Percentiles rank a stretch among this genome's conserved stretches.
These are phyloP conservation scores for Cryptoprocta ferox DNA, from an alignment of 2,797 vertebrate species.

Conservation along the genomic window DNA sequence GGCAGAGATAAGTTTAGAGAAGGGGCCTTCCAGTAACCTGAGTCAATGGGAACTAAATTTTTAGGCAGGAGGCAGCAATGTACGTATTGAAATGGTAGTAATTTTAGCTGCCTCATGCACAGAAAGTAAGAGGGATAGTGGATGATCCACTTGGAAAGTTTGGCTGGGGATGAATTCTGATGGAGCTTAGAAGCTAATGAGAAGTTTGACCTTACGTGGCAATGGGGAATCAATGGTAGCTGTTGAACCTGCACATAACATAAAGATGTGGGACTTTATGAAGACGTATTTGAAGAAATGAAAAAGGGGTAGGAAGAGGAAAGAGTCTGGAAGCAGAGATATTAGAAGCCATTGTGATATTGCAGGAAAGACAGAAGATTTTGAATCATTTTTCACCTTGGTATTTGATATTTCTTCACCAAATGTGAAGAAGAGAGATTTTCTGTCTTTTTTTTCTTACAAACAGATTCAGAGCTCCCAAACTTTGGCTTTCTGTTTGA, in stretches of 20 bases:
- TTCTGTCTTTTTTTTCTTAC: neutral
- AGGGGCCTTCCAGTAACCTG: neutral
- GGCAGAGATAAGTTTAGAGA: neutral
- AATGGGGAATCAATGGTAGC: neutral
- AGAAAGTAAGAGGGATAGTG: neutral
- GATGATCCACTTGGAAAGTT: neutral
- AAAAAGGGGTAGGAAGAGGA: neutral
- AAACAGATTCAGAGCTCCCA: neutral
- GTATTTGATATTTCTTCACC: neutral
- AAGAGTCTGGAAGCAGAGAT: neutral
- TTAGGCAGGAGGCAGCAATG: neutral
- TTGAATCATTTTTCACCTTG: neutral
- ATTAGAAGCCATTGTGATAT: neutral
- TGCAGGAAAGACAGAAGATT: neutral
- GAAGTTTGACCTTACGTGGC: neutral
- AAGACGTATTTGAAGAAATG: neutral
- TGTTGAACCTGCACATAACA: neutral
- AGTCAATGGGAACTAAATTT: neutral
- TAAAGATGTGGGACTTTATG: neutral
- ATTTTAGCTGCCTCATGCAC: neutral
- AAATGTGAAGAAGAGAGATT: neutral
- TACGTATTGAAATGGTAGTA: neutral
- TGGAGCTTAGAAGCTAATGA: neutral
- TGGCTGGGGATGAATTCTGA: neutral
- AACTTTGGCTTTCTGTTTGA: neutral